Conservation (phyloP, 1,140 invertebrate genomes). For the Potamilus streckersoni region DNA sequence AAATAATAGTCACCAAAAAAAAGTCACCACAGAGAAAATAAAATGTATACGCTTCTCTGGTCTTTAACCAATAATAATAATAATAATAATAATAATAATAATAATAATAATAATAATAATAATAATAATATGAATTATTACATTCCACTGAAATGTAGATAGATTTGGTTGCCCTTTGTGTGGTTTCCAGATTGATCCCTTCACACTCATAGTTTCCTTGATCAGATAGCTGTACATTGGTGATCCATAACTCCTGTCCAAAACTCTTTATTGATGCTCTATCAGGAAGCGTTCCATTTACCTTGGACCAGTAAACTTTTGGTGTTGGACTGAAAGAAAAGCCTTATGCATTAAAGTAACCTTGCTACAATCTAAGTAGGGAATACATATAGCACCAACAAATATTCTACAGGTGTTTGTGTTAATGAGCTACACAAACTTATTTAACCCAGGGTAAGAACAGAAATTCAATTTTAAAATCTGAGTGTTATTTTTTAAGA, state of each 20-base stretch:
- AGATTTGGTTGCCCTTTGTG: slow-evolving; percentile 35
- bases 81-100: not conserved
- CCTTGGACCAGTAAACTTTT: slow-evolving; percentile 53
- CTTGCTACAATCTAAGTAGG: no score
- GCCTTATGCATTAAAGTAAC: no score
- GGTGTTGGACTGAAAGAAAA: slow-evolving; percentile 53
- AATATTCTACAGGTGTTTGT: no score
- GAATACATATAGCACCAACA: no score
- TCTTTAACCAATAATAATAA: not conserved
- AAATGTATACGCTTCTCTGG: no score
- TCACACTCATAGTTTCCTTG: slow-evolving; percentile 60
- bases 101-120: no score
- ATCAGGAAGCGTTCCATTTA: slow-evolving; percentile 35
- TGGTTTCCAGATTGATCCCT: slow-evolving; percentile 52
- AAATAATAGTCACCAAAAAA: no score
- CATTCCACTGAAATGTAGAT: slow-evolving; percentile 54
- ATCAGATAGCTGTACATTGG: slow-evolving; percentile 49
- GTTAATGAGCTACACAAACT: no score
- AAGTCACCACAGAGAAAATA: not conserved
- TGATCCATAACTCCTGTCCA: slow-evolving; percentile 58
- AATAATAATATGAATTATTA: slow-evolving; percentile 49
- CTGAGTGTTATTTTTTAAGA: no score
- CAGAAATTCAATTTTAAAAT: no score
- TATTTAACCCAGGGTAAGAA: no score
- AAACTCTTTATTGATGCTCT: slow-evolving; percentile 44